phyloP scores from a whole-genome alignment of 2,113 vertebrate species.

The Mandrillus leucophaeus region DNA sequence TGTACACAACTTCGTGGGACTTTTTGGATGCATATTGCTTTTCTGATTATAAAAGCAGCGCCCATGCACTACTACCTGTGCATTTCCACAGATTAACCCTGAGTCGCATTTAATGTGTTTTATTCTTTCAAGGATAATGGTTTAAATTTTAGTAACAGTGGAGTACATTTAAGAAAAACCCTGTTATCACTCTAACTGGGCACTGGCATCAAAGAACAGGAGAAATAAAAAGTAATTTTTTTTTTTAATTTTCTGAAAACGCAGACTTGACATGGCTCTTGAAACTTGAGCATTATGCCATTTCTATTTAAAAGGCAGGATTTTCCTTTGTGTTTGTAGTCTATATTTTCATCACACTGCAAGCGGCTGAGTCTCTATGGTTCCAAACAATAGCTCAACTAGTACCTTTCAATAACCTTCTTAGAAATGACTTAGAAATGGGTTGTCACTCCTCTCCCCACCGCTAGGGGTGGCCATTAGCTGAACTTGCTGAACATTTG shows the following conservation, averaged over 20 bases:
- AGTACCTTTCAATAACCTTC: constrained; percentile 35
- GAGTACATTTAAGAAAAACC: not conserved
- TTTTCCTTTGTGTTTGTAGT: not conserved
- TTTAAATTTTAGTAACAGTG: not conserved
- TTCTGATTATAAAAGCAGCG: constrained; percentile 3
- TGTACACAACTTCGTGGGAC: not conserved
- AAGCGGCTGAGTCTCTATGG: not conserved
- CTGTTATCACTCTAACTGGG: not conserved
- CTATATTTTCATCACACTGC: constrained; percentile 18
- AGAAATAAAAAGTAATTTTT: not conserved
- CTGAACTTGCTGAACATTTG: not conserved
- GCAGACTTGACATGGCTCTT: not conserved
- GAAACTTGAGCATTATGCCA: not conserved
- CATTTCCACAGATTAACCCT: not conserved
- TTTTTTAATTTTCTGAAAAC: not conserved
- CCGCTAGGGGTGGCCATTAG: constrained; percentile 58
- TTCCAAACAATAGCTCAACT: constrained; percentile 39
- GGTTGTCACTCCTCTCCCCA: constrained; percentile 38
- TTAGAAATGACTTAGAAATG: not conserved
- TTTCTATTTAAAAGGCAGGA: not conserved
- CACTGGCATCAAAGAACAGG: not conserved
- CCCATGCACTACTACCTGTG: no score
- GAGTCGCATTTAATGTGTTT: not conserved
- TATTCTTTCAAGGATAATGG: not conserved
- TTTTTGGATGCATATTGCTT: not conserved